Conservation (phyloP, 2,113 vertebrate genomes). For the Carettochelys insculpta region DNA sequence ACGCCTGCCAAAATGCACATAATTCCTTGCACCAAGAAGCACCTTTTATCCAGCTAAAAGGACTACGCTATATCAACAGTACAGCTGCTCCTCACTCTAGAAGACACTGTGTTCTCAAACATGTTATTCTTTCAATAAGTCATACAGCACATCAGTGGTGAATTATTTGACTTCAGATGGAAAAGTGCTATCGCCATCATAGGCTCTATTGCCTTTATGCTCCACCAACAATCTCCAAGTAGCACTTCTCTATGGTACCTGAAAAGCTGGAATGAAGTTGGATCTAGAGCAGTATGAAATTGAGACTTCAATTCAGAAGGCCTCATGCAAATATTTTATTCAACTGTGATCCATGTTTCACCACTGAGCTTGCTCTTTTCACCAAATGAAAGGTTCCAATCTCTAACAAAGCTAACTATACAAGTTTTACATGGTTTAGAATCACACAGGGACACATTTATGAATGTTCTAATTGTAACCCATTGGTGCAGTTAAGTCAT, state of each 20-base stretch:
- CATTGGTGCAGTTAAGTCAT: background rate
- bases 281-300: background rate
- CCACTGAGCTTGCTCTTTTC: no score
- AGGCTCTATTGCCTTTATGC: accelerated
- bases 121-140: background rate
- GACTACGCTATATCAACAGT: background rate
- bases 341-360: background rate
- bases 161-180: background rate
- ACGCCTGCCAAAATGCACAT: background rate
- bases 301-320: background rate
- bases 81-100: background rate
- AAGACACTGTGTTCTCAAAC: background rate
- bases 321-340: background rate
- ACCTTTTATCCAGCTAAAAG: background rate
- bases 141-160: background rate
- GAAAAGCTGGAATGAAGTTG: background rate
- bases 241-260: background rate
- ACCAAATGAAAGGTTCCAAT: conserved; percentile 15
- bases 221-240: background rate
- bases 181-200: background rate
- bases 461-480: background rate
- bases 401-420: background rate
- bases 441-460: background rate
- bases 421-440: background rate
- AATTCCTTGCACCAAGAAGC: background rate